Evolutionary conservation across 2,113 vertebrate genomes (phyloP).

Genomic region (Xenopus borealis): DNA sequence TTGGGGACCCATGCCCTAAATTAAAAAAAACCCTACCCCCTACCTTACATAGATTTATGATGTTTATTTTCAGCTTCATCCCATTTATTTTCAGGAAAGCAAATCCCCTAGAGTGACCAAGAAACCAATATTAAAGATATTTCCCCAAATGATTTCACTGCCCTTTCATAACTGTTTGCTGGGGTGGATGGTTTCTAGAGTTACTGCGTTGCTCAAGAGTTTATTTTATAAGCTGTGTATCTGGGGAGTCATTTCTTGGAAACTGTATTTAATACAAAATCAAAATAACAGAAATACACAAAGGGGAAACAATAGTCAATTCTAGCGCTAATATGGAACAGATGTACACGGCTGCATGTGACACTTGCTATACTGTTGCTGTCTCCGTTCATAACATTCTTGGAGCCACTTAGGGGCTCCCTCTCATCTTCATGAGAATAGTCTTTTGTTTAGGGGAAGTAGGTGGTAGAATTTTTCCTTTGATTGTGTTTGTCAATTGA

Average conservation of each 20-base stretch:
- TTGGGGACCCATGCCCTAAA: no score
- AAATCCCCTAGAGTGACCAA: not conserved
- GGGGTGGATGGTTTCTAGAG: slow-evolving; percentile 20
- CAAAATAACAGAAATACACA: slow-evolving; percentile 42
- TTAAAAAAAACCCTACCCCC: no score
- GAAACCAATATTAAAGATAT: not conserved
- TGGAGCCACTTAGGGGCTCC: slow-evolving; percentile 61
- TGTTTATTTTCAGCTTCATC: not conserved
- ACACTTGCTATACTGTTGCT: slow-evolving; percentile 58
- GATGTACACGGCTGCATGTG: slow-evolving; percentile 53
- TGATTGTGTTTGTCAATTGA: slow-evolving; percentile 86
- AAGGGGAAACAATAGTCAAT: slow-evolving; percentile 4
- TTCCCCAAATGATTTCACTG: not conserved
- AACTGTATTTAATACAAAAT: slow-evolving; percentile 37
- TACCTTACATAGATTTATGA: no score
- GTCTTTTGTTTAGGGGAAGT: slow-evolving; percentile 55
- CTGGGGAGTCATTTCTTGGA: slow-evolving; percentile 23
- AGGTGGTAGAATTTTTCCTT: slow-evolving; percentile 69
- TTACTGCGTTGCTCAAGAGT: slow-evolving; percentile 36
- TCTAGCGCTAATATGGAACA: not conserved
- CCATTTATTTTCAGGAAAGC: no score
- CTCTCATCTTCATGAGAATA: slow-evolving; percentile 60
- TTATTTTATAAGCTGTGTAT: slow-evolving; percentile 41
- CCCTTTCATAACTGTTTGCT: slow-evolving; percentile 19
- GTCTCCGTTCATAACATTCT: slow-evolving; percentile 62